Percentiles rank a stretch among this genome's conserved stretches.
Conservation (phyloP, 2,797 vertebrate genomes). For the Octomys mimax region DNA sequence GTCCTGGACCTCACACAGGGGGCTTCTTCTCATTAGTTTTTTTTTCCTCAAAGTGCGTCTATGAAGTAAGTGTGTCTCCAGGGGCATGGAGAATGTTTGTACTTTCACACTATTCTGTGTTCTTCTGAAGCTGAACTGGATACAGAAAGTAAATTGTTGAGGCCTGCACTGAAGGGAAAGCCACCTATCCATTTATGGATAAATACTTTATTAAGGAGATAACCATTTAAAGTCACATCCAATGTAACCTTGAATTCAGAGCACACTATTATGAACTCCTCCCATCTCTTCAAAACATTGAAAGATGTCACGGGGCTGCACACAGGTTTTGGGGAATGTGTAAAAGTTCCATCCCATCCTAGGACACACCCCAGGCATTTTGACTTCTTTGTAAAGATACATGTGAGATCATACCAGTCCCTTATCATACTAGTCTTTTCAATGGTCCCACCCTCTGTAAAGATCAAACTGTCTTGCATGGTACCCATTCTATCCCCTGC, state of each 20-base stretch:
- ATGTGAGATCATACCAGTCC: background rate
- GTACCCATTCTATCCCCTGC: background rate
- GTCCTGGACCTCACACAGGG: background rate
- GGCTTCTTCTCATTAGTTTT: background rate
- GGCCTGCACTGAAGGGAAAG: background rate
- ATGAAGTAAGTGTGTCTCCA: background rate
- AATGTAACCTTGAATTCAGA: background rate
- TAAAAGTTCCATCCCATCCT: background rate
- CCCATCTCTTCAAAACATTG: background rate
- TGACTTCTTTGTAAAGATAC: background rate
- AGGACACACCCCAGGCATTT: background rate
- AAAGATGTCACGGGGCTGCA: background rate
- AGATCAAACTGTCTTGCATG: background rate
- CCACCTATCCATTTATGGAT: background rate
- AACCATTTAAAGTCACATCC: background rate
- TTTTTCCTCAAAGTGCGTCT: background rate
- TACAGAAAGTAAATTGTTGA: background rate
- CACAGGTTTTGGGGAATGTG: background rate
- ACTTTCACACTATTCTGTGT: background rate
- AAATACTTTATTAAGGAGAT: background rate
- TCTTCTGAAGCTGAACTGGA: background rate
- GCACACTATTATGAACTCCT: background rate
- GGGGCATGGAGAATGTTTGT: background rate
- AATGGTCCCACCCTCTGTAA: background rate
- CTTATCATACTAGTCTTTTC: constrained; percentile 5